Conservation (phyloP, 2,888 invertebrate species). For the Clistopyga incitator region DNA sequence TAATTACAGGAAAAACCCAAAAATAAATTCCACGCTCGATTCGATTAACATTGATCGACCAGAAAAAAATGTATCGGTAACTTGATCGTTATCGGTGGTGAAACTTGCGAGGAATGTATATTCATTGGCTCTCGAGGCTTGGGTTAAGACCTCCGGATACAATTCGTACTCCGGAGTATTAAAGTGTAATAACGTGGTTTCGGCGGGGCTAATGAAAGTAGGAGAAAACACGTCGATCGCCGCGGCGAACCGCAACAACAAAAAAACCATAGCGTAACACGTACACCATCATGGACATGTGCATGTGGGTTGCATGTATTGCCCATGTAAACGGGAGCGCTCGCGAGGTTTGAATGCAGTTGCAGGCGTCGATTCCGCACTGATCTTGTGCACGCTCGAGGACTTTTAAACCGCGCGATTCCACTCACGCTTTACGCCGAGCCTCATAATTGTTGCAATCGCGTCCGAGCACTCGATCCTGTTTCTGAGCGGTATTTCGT, state of each 20-base stretch:
- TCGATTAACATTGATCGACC: not conserved
- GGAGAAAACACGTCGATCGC: constrained; percentile 16
- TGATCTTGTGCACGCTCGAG: constrained; percentile 33
- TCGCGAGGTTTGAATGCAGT: constrained; percentile 7
- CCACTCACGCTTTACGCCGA: constrained; percentile 23
- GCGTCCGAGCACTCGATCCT: constrained; percentile 37
- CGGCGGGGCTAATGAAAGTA: constrained; percentile 23
- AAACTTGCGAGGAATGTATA: not conserved
- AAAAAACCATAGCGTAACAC: constrained; percentile 7
- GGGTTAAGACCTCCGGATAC: not conserved
- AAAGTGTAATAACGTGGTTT: constrained; percentile 22
- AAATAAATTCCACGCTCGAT: not conserved
- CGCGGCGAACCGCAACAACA: constrained; percentile 18
- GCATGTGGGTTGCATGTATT: not conserved
- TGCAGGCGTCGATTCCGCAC: constrained; percentile 11
- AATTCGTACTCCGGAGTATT: not conserved
- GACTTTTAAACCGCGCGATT: constrained; percentile 34
- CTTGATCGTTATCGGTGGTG: not conserved
- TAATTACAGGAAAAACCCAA: not conserved
- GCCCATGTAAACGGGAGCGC: not conserved
- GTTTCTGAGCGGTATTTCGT: not conserved
- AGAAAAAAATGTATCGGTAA: not conserved
- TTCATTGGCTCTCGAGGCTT: not conserved
- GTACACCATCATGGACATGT: not conserved
- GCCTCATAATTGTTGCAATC: constrained; percentile 46